These are phyloP conservation scores for Lepus oiostolus DNA, from an alignment of 2,797 vertebrate species.

Conservation along the genomic window DNA sequence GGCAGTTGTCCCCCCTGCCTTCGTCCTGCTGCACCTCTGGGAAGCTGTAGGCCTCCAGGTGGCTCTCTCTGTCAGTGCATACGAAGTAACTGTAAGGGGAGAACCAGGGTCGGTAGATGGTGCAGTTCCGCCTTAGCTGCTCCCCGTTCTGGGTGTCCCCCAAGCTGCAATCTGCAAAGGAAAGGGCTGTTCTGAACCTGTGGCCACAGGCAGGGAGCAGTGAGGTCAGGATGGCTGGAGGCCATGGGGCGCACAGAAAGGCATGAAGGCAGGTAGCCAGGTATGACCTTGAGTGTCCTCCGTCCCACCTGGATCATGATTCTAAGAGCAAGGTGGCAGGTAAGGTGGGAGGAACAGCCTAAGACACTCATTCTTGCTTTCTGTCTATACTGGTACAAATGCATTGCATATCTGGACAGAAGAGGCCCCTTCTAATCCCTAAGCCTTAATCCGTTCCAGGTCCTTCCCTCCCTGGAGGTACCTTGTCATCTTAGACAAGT, in stretches of 20 bases:
- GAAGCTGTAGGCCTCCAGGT: not conserved
- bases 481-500: not conserved
- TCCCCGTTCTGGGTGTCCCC: not conserved
- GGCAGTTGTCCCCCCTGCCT: conserved; percentile 38
- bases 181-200: conserved; percentile 44
- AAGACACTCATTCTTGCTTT: not conserved
- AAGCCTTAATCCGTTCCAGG: not conserved
- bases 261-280: not conserved
- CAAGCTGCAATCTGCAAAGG: conserved; percentile 57
- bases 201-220: not conserved
- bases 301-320: too few relatives aligned
- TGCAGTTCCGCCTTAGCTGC: conserved; percentile 47
- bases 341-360: not conserved
- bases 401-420: not conserved
- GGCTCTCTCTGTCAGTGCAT: not conserved
- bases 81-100: conserved; percentile 86
- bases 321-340: not conserved
- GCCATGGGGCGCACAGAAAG: not conserved
- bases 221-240: not conserved
- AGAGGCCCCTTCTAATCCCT: not conserved
- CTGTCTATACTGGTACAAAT: not conserved
- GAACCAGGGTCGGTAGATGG: conserved; percentile 84
- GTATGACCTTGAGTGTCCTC: accelerated
- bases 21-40: conserved; percentile 8
- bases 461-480: not conserved